Evolutionary conservation across 2,113 vertebrate species (phyloP), one percentile per base, ranked within the genome.

Genomic region (Aegypius monachus): DNA sequence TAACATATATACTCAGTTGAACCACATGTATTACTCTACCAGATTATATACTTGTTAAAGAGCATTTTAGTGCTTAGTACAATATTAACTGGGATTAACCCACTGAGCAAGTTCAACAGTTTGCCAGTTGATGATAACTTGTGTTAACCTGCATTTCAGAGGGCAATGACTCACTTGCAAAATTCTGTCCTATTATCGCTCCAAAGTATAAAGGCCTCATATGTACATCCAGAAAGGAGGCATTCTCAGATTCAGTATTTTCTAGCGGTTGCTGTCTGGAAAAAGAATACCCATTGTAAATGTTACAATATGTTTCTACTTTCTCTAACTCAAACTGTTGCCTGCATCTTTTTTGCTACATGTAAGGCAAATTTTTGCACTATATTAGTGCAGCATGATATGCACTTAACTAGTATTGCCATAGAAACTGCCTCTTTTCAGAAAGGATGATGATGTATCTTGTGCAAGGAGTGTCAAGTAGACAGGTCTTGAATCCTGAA

Each of bases 341-440:
- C 98, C 98, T 98, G 97, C 95, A 98, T 98, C 97, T 97, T 98
- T 98, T 98, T 98, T 98, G 97, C 98, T 98, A 97, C 89, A 93
- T 97, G 98, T 98, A 99, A 99, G 99, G 98, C 98, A 97, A 98
- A 98, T 99, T 99, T 98, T 99, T 99, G 99, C 99, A 99, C 99
- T 99, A 99, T 99, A 99, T 99, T 99, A 99, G 99, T 99, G 99
- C 99, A 99, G 99, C 99, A 98, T 99, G 99, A 98, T 99, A 99
- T 99, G 99, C 98, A 99, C 98, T 99, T 97, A 98, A 98, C 98
- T 98, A 98, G 97, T 98, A 98, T 98, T 98, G 99, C 99, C 99
- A 99, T 99, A 98, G 98, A 98, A 98, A 98, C 98, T 98, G 98
- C 98, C 98, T 99, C 99, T 99, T 98, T 98, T 98, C 98, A 97